Evolutionary conservation across 2,888 invertebrate species (phyloP).

Genomic region (Oasisia sp.): DNA sequence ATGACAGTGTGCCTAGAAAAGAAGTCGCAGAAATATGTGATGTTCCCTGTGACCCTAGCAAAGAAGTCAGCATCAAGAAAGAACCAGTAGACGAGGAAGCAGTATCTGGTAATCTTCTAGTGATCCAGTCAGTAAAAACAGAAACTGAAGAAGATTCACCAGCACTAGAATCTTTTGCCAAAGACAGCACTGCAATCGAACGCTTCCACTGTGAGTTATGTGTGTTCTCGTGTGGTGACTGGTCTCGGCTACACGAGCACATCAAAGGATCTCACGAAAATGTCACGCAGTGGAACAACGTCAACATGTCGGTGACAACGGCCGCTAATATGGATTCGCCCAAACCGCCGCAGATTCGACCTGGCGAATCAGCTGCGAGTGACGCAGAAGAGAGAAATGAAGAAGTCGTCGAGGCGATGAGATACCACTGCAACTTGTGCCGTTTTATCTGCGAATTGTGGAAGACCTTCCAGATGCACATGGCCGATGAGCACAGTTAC

Average conservation of each 20-base stretch:
- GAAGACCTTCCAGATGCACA: background rate
- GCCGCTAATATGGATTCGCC: background rate
- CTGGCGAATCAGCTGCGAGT: background rate
- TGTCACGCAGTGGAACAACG: background rate
- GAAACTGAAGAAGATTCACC: background rate
- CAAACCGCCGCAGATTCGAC: background rate
- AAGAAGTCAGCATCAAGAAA: background rate
- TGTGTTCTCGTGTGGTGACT: background rate
- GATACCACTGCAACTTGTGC: slow-evolving; percentile 12
- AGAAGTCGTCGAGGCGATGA: background rate
- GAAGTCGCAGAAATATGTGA: no score
- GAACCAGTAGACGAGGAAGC: background rate
- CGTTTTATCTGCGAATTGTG: background rate
- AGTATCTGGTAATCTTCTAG: background rate
- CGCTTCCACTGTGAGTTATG: slow-evolving; percentile 10
- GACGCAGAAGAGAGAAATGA: background rate
- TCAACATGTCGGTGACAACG: background rate
- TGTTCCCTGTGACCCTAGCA: no score
- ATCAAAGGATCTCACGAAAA: background rate
- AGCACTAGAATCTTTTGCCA: background rate
- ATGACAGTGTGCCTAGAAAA: no score
- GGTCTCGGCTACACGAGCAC: background rate
- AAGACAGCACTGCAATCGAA: background rate
- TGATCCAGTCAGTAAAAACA: background rate
- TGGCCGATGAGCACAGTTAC: background rate